Percentiles rank a stretch among this genome's conserved stretches.
These are phyloP conservation scores for Nycticebus coucang DNA, from an alignment of 2,113 vertebrate genomes.

Conservation along the genomic window DNA sequence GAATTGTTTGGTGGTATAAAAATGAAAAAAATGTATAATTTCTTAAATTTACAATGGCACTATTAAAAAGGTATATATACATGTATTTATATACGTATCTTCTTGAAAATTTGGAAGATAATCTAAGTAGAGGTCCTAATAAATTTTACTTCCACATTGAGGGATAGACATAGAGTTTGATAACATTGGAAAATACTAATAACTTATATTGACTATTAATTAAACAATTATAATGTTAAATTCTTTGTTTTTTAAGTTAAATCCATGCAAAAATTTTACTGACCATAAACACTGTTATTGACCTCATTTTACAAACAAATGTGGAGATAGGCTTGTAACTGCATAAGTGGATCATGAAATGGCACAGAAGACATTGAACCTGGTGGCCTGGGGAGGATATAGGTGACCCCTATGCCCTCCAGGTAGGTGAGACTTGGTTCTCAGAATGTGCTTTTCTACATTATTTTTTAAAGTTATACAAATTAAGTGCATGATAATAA, in stretches of 20 bases:
- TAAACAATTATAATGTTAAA: neutral
- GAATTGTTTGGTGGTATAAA: neutral
- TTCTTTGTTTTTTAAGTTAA: neutral
- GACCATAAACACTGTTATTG: neutral
- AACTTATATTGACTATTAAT: neutral
- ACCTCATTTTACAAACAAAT: neutral
- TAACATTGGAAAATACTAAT: neutral
- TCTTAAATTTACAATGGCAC: neutral
- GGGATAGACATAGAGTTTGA: neutral
- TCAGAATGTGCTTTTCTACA: neutral
- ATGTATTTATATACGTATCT: neutral
- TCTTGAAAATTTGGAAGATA: neutral
- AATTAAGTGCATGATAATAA: neutral
- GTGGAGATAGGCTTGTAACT: neutral
- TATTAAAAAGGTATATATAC: neutral
- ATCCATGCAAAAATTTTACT: neutral
- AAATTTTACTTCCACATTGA: neutral
- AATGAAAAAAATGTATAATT: neutral
- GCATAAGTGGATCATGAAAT: neutral
- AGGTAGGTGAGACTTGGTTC: neutral
- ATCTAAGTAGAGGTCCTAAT: neutral
- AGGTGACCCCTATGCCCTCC: neutral
- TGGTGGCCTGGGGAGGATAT: neutral
- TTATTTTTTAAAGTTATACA: neutral
- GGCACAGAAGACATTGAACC: neutral